A percentile compares a stretch with the other conserved stretches of the same genome.
Evolutionary conservation across 1,140 invertebrate species (phyloP).

Genomic region (Proctacanthus coquilletti): DNA sequence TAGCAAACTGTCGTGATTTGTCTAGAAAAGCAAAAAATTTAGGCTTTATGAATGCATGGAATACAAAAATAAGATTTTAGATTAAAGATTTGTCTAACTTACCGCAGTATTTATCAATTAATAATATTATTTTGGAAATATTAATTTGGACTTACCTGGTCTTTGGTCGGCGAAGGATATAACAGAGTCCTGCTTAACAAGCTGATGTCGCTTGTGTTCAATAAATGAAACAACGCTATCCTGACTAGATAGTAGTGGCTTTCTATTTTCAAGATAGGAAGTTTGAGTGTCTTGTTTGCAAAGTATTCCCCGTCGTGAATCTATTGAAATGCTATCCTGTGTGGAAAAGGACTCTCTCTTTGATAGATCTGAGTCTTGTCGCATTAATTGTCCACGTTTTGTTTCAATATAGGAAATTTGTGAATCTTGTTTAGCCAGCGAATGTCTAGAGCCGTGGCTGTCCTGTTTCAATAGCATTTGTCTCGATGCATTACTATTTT

Average conservation of each 20-base stretch:
- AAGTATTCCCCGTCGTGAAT: conserved; percentile 14
- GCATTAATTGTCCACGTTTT: conserved; percentile 10
- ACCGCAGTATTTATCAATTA: too few relatives aligned
- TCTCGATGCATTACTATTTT: conserved; percentile 18
- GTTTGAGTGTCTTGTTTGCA: conserved; percentile 7
- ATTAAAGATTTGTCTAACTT: too few relatives aligned
- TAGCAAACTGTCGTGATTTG: too few relatives aligned
- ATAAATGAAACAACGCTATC: conserved; percentile 7
- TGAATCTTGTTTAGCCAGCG: conserved; percentile 25
- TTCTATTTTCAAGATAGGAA: conserved; percentile 5
- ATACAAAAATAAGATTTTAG: too few relatives aligned
- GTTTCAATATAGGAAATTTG: conserved; percentile 28
- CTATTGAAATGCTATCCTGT: conserved; percentile 21
- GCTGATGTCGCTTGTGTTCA: conserved; percentile 22
- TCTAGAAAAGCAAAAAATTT: too few relatives aligned
- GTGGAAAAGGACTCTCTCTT: conserved; percentile 13
- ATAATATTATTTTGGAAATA: too few relatives aligned
- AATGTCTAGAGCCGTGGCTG: conserved; percentile 27
- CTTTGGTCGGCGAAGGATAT: conserved; percentile 28
- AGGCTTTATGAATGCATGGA: too few relatives aligned
- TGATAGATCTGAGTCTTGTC: conserved; percentile 7
- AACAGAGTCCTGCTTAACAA: conserved; percentile 29
- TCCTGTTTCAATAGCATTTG: conserved; percentile 26
- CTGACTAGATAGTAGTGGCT: conserved; percentile 5
- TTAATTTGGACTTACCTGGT: conserved; percentile 11